Base-by-base conservation (phyloP, 2,888 invertebrate genomes). In the Leptogaster cylindrica region DNA sequence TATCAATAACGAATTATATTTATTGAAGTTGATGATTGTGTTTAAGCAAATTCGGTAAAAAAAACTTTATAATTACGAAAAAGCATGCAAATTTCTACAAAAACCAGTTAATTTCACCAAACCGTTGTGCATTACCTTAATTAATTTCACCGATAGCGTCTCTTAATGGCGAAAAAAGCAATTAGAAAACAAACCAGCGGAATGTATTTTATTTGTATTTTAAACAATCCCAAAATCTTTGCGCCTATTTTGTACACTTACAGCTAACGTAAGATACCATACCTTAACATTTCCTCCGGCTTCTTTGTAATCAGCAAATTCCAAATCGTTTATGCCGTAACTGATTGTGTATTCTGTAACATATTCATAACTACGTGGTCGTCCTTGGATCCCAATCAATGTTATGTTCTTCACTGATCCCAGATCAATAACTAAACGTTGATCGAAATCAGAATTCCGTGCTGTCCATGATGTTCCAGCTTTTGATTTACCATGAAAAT, bases 381-480 rank as follows among this genome's bases (percentile, higher is more conserved):
- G 88, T 73, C 97, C 97, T 80, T 94, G 94, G 23, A 95, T 92
- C 72, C 91, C 90, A 68, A 97, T 90, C 72, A 90, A 85, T 33
- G 95, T 95, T 73, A 98, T 86, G 81, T 95, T 95, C 87, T 89
- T 92, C 73, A 92, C 87, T 75, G 86, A 84, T 69, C 93, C 92
- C 81, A 98, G 84, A 83, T 98, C 95, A 78, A 98, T 86, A 72
- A 91, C 89, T 75, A 97, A 86, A 82, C 90, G 91, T 83, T 98
- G 97, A 79, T 89, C 91, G 82, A 94, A 94, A 84, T 97, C 96
- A 78, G 91, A 93, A 82, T 87, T 89, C 77, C 88, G 88, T 65
- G 96, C 92, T 72, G 93, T 92, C 96, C 96, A 96, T 77, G 94
- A 93, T 85, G 91, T 92, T 80, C 87, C 86, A 87, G 91, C 93